Conservation (phyloP, 1,140 invertebrate genomes). For the Stegodyphus mimosarum region DNA sequence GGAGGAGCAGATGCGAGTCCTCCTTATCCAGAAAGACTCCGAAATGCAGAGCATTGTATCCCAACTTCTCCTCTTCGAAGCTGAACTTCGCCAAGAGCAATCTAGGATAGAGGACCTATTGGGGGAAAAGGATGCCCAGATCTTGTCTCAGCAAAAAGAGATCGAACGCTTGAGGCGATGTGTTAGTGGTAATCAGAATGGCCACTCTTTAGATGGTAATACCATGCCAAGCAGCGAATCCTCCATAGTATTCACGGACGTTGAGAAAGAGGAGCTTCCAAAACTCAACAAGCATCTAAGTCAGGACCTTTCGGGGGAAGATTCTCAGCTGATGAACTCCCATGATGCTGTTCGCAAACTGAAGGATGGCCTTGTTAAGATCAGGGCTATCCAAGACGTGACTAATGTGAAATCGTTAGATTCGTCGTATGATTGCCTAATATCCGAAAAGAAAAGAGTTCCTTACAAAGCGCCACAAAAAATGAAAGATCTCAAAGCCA, state of each 20-base stretch:
- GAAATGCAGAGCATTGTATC: slow-evolving; percentile 56
- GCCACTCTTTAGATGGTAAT: not conserved
- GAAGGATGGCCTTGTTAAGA: slow-evolving; percentile 35
- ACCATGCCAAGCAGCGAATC: not conserved
- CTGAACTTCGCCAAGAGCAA: slow-evolving; percentile 51
- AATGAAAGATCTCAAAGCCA: slow-evolving; percentile 59
- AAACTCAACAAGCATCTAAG: not conserved
- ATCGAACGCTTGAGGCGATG: slow-evolving; percentile 23
- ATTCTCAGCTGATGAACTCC: not conserved
- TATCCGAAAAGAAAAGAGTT: slow-evolving; percentile 25
- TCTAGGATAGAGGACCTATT: slow-evolving; percentile 42
- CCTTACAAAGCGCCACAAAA: slow-evolving; percentile 40
- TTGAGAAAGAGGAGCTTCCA: not conserved
- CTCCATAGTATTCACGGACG: not conserved
- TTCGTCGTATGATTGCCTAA: not conserved
- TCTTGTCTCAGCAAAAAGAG: slow-evolving; percentile 36
- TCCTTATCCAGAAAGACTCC: slow-evolving; percentile 49
- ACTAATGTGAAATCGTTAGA: slow-evolving; percentile 43
- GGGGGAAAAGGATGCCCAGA: slow-evolving; percentile 42
- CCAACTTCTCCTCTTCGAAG: slow-evolving; percentile 46
- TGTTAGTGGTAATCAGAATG: not conserved
- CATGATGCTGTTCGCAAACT: slow-evolving; percentile 31
- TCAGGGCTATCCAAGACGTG: slow-evolving; percentile 50
- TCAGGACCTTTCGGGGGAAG: not conserved
- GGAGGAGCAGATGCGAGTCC: slow-evolving; percentile 36